Conservation (phyloP, 2,797 vertebrate genomes). For the Notolepis coatsorum region DNA sequence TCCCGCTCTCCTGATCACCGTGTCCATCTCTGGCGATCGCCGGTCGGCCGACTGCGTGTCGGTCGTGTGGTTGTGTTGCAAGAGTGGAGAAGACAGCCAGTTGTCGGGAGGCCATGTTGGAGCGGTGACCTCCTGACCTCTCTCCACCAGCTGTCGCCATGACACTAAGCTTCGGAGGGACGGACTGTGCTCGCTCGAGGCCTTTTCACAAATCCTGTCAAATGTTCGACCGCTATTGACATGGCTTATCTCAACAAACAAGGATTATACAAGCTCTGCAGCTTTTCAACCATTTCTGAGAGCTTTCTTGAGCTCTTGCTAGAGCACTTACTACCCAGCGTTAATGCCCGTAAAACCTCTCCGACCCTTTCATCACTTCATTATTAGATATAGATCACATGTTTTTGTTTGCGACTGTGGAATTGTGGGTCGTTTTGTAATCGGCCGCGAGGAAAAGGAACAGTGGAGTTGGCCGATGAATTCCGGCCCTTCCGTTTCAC, state of each 20-base stretch:
- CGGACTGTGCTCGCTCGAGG: conserved; percentile 71
- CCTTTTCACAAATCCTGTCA: conserved; percentile 82
- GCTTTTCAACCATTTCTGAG: conserved; percentile 72
- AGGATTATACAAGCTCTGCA: conserved; percentile 74
- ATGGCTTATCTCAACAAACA: conserved; percentile 83
- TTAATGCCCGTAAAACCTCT: conserved; percentile 61
- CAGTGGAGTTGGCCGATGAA: conserved; percentile 3
- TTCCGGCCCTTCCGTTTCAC: conserved; percentile 43
- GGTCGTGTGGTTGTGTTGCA: conserved; percentile 58
- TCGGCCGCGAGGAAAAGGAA: conserved; percentile 42
- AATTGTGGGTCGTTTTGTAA: conserved; percentile 28
- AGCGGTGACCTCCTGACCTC: conserved; percentile 78
- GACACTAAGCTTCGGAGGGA: conserved; percentile 82
- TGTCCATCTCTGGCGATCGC: conserved; percentile 67
- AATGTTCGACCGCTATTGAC: conserved; percentile 83
- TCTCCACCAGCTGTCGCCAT: conserved; percentile 81
- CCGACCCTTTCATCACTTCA: conserved; percentile 35
- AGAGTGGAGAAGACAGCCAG: conserved; percentile 51
- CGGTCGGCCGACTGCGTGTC: conserved; percentile 54
- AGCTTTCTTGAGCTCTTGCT: conserved; percentile 57
- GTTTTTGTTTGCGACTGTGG: conserved; percentile 32
- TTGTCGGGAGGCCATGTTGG: conserved; percentile 65
- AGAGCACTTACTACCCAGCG: conserved; percentile 56
- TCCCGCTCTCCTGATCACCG: conserved; percentile 43
- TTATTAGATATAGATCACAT: conserved; percentile 52